Conservation (phyloP, 2,797 vertebrate genomes). For the Carduelis carduelis region DNA sequence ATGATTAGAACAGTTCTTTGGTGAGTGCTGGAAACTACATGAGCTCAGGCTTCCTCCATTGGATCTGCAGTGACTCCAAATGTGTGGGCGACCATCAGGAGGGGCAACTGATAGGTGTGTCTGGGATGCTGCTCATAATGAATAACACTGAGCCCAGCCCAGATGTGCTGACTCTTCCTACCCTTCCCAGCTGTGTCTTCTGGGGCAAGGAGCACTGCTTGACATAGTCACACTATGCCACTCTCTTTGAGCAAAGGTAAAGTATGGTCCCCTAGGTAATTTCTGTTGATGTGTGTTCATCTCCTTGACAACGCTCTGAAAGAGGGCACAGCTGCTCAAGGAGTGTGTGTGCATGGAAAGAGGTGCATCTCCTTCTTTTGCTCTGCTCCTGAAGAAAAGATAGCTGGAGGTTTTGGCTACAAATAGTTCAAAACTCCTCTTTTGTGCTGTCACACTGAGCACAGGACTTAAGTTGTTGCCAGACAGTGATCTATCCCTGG, state of each 20-base stretch:
- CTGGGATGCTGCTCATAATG: accelerated
- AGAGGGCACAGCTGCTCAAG: neutral
- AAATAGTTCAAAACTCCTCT: accelerated
- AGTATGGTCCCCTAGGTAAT: neutral
- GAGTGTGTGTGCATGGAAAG: neutral
- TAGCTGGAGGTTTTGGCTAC: neutral
- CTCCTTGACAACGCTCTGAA: neutral
- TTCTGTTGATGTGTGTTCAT: neutral
- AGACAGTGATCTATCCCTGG: neutral
- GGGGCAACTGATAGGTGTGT: accelerated
- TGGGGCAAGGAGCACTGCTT: neutral
- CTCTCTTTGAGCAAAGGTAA: neutral
- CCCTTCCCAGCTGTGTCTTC: neutral
- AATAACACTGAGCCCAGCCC: accelerated
- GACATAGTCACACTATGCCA: accelerated
- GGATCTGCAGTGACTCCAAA: neutral
- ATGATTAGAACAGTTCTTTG: neutral
- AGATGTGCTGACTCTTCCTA: neutral
- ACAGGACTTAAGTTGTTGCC: neutral
- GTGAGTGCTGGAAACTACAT: accelerated
- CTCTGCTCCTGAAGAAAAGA: neutral
- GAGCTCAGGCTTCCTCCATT: neutral
- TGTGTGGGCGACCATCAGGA: neutral
- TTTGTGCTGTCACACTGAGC: accelerated
- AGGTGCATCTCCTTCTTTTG: neutral